phyloP scores from a whole-genome alignment of 1,140 invertebrate species.

The Aporrectodea caliginosa region DNA sequence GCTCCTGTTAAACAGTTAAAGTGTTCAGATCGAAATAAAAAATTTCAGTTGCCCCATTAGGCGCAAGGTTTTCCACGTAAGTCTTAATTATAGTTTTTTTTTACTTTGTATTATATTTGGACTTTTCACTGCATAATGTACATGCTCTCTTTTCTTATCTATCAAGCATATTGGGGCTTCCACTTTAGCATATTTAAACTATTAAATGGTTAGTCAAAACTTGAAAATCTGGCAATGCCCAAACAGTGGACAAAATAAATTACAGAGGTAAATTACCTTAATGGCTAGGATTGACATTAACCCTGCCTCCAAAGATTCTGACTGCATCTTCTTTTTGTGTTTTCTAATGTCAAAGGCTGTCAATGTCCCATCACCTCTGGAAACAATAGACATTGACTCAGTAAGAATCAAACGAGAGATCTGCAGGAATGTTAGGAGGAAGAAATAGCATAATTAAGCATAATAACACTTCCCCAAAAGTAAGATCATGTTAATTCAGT shows the following conservation, averaged over 20 bases:
- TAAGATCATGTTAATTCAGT: neutral
- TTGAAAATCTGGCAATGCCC: no score
- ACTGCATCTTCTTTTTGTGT: conserved; percentile 63
- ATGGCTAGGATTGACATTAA: conserved; percentile 48
- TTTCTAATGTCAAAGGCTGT: conserved; percentile 77
- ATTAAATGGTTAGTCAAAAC: neutral
- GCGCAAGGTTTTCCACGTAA: no score
- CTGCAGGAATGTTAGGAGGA: neutral
- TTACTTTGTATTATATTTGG: no score
- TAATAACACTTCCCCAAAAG: neutral
- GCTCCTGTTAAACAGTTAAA: no score
- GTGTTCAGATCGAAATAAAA: no score
- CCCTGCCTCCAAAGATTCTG: conserved; percentile 56
- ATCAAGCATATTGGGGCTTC: neutral
- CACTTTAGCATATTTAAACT: neutral
- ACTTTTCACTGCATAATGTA: no score
- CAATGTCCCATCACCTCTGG: conserved; percentile 81
- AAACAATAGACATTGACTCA: conserved; percentile 26
- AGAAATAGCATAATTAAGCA: neutral
- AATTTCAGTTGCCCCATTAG: no score
- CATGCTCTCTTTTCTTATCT: no score
- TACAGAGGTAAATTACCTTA: conserved; percentile 53
- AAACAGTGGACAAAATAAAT: no score
- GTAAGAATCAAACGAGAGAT: neutral
- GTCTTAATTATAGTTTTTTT: no score